phyloP scores from a whole-genome alignment of 2,888 invertebrate genomes.

The Exephanes ischioxanthus region DNA sequence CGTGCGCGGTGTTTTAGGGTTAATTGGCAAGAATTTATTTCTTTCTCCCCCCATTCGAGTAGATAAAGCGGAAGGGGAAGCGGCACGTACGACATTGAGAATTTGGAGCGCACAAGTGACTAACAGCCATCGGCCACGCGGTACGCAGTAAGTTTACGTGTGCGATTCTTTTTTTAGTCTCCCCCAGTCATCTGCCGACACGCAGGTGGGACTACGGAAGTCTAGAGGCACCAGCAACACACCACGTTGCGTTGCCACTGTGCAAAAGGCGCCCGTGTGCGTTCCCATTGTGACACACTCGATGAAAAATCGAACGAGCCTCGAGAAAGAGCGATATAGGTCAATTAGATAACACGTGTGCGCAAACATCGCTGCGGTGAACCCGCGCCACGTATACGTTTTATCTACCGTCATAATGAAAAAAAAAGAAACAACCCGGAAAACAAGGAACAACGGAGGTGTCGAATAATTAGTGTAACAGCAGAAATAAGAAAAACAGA shows the following conservation, averaged over 20 bases:
- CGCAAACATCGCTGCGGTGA: neutral
- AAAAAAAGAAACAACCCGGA: neutral
- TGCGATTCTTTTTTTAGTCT: slow-evolving; percentile 18
- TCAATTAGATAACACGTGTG: slow-evolving; percentile 16
- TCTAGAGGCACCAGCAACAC: neutral
- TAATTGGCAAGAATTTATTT: neutral
- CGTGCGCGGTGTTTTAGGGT: too few relatives aligned
- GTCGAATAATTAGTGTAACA: slow-evolving; percentile 28
- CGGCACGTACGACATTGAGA: slow-evolving; percentile 19
- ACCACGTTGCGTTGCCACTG: neutral
- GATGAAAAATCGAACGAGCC: slow-evolving; percentile 50
- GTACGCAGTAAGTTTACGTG: slow-evolving; percentile 25
- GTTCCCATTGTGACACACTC: neutral
- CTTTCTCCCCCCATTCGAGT: neutral
- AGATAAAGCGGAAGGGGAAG: neutral
- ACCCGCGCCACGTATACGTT: neutral
- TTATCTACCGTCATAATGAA: neutral
- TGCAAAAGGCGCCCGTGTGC: neutral
- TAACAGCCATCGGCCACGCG: slow-evolving; percentile 6
- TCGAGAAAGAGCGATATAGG: slow-evolving; percentile 45
- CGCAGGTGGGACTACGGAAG: slow-evolving; percentile 6
- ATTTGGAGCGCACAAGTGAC: neutral
- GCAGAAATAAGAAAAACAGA: slow-evolving; percentile 34
- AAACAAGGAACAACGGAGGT: neutral
- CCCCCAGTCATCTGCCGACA: neutral